Evolutionary conservation across 2,888 invertebrate genomes (phyloP).

Genomic region (Rhagonycha lutea): DNA sequence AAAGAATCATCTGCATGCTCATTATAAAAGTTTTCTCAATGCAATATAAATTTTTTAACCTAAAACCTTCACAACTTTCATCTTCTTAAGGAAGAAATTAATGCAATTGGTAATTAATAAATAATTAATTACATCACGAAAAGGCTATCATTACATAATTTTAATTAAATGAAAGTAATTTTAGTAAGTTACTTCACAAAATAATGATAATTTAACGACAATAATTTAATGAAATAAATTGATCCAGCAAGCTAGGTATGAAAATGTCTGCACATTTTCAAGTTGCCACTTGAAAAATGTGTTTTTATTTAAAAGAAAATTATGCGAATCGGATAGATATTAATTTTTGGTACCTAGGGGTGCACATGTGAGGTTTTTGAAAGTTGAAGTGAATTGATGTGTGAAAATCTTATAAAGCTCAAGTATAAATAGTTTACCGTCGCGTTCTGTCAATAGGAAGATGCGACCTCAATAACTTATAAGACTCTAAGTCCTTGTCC

Average conservation of each 20-base stretch:
- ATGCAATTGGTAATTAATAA: neutral
- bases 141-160: neutral
- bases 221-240: neutral
- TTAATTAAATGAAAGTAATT: neutral
- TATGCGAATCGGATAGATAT: neutral
- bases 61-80: neutral
- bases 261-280: neutral
- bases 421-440: slow-evolving; percentile 27
- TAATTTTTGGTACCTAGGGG: neutral
- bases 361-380: neutral
- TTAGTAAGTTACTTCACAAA: neutral
- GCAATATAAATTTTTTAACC: neutral
- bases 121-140: neutral
- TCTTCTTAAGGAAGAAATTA: neutral
- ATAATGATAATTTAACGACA: neutral
- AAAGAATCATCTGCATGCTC: neutral
- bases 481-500: slow-evolving; percentile 36
- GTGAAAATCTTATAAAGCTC: slow-evolving; percentile 1
- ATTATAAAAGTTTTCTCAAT: neutral
- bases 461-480: slow-evolving; percentile 47
- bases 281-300: neutral
- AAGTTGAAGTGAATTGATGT: neutral
- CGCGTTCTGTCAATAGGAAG: slow-evolving; percentile 34
- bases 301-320: neutral
- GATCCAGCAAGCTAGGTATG: neutral